Evolutionary conservation across 1,140 invertebrate genomes (phyloP), one percentile per base, ranked within the genome.

Genomic region (Apis laboriosa): DNA sequence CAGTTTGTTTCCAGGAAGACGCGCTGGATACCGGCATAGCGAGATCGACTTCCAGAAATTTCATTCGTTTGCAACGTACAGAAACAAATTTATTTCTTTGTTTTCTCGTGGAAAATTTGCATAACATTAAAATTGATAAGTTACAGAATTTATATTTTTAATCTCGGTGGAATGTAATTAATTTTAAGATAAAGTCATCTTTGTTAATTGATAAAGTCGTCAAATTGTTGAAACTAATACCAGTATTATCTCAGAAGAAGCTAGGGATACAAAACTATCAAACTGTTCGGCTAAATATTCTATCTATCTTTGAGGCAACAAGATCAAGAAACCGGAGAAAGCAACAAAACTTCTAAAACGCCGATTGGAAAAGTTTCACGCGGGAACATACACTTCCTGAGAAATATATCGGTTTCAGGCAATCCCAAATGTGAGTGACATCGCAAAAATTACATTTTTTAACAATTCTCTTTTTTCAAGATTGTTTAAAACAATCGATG

Each of bases 1-100:
- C 15, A 24, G 56, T 77, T 70, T 82, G 81, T 71, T 78, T 83
- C 81, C 81, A 78, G 60, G 81, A 83, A 83, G 81, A 34, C 81
- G 76, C 58, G 53, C 56, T 66, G 51, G 63, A 56, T 72, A 15
- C 58, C 51, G 5, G 21, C 58, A 58, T 7, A 24, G 9, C 43
- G 3, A 12, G 9, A 17, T n/a, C 51, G 11, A 17, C 24, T 28
- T 56, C 24, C n/a, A 21, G 17, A 2, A 34, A 24, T 53, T 28
- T 34, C 19, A 9, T 43, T 53, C 13, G 17, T 28, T 64, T 67
- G 58, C 21, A 9, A 64, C 17, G 15, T 1, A 34, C 34, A 3
- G 3, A 15, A 71, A 17, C 9, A 51, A 15, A 17, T 71, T 43
- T 24, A n/a, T 53, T 24, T 24, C 34, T 53, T 71, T 15, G 13